Percentiles rank a stretch among this genome's conserved stretches.
phyloP scores from a whole-genome alignment of 1,140 invertebrate species.

The Paraescarpia echinospica region DNA sequence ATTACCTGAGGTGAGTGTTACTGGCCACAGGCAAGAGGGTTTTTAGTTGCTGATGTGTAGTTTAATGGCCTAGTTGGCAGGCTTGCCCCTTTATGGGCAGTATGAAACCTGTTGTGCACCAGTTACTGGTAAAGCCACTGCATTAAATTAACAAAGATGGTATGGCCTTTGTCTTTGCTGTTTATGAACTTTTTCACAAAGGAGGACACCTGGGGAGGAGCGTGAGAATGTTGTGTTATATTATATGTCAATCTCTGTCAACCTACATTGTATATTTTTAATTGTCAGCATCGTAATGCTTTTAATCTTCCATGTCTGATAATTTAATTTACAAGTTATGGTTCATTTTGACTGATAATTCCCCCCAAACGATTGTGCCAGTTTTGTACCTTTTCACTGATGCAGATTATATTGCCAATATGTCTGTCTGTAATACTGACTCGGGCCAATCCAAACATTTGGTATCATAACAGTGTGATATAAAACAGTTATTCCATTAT shows the following conservation, averaged over 20 bases:
- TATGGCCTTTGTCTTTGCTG: neutral
- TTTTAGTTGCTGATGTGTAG: neutral
- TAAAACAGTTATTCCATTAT: too few relatives aligned
- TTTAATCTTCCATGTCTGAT: neutral
- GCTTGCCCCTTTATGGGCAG: neutral
- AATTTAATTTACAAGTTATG: neutral
- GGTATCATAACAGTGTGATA: neutral
- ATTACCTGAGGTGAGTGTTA: neutral
- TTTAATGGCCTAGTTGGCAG: neutral
- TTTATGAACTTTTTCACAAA: neutral
- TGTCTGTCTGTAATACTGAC: neutral
- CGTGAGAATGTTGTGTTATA: neutral
- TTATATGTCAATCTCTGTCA: neutral
- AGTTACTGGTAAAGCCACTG: neutral
- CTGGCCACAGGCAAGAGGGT: neutral
- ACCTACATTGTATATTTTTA: neutral
- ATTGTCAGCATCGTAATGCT: neutral
- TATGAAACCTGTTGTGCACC: neutral
- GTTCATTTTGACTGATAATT: neutral
- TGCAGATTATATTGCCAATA: neutral
- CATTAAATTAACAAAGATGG: neutral
- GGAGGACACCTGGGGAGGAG: too few relatives aligned
- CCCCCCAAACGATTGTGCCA: too few relatives aligned
- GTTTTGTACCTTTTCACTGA: neutral
- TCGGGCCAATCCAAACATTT: neutral